Evolutionary conservation across 2,888 invertebrate species (phyloP), one percentile per base, ranked within the genome.

Genomic region (Drosophila formosana): DNA sequence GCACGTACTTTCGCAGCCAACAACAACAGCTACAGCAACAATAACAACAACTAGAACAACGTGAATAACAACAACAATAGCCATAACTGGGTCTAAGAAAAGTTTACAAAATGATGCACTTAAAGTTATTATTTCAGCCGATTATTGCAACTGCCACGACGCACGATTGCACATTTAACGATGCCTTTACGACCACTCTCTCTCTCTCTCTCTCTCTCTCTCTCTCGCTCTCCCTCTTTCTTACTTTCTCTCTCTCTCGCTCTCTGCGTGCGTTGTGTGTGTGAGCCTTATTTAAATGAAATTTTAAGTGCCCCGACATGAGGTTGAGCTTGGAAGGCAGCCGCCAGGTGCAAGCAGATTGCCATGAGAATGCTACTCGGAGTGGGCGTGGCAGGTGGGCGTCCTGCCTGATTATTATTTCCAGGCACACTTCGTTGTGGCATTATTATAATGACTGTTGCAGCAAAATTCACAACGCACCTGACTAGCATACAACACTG

Each of bases 361-460:
- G 51, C 13, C 7, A 23, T 47, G 23, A 18, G 46, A 30, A 30
- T 45, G 18, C 5, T 23, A 25, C 13, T 43, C 11, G 45, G n/a
- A 18, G 41, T 41, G 13, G n/a, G 32, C 6, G 60, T 37, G 32
- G 34, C 30, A 13, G 39, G 60, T 56, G 52, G 66, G 53, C 47
- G 60, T 62, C 61, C 32, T 46, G 56, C 56, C 71, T 89, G 85
- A 85, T 89, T 88, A 88, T 78, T 88, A 87, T 89, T 89, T 88
- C 89, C 74, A 80, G 81, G 86, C 89, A 90, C 90, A 90, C 88
- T 87, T 88, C 88, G 88, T 89, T 90, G 90, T 88, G 89, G 88
- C 89, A 90, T 89, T 90, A 90, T 89, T 88, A 79, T 87, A 90
- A 89, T 87, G 90, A 88, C 90, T 88, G 79, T 90, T 90, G 90